Conservation (phyloP, 2,797 vertebrate genomes). For the Mus minutoides region DNA sequence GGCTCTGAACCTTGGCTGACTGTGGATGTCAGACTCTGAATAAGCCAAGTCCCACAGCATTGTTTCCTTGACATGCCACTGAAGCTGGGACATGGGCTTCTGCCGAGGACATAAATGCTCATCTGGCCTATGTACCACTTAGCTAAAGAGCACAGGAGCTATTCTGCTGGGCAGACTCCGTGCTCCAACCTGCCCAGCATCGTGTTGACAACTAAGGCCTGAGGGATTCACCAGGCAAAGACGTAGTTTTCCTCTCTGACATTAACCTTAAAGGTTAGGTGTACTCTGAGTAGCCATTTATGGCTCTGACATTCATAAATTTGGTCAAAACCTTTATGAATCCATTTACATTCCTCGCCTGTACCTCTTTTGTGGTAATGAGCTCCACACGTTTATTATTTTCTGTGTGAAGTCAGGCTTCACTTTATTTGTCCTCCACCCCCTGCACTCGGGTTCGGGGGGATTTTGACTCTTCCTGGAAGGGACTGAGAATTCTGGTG, state of each 20-base stretch:
- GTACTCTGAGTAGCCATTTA: slow-evolving; percentile 76
- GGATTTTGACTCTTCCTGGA: neutral
- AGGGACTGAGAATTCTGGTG: neutral
- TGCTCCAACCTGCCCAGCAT: neutral
- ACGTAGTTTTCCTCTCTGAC: slow-evolving; percentile 65
- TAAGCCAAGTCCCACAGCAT: neutral
- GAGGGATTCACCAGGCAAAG: slow-evolving; percentile 67
- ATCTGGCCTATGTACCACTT: neutral
- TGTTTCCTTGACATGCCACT: neutral
- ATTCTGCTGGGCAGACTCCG: neutral
- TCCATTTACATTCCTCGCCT: slow-evolving; percentile 74
- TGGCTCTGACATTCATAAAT: slow-evolving; percentile 82
- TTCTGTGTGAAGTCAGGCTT: slow-evolving; percentile 56
- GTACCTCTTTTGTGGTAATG: slow-evolving; percentile 69
- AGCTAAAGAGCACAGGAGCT: neutral
- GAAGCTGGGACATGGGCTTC: neutral
- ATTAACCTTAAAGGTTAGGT: slow-evolving; percentile 80
- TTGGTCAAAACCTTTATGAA: slow-evolving; percentile 80
- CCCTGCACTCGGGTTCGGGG: neutral
- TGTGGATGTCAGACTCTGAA: neutral
- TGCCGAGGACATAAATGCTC: neutral
- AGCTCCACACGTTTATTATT: slow-evolving; percentile 69
- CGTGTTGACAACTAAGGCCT: slow-evolving; percentile 63
- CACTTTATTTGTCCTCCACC: slow-evolving; percentile 64
- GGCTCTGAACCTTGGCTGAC: neutral